Evolutionary conservation across 2,888 invertebrate species (phyloP), one percentile per base, ranked within the genome.

Genomic region (Conops quadrifasciatus): DNA sequence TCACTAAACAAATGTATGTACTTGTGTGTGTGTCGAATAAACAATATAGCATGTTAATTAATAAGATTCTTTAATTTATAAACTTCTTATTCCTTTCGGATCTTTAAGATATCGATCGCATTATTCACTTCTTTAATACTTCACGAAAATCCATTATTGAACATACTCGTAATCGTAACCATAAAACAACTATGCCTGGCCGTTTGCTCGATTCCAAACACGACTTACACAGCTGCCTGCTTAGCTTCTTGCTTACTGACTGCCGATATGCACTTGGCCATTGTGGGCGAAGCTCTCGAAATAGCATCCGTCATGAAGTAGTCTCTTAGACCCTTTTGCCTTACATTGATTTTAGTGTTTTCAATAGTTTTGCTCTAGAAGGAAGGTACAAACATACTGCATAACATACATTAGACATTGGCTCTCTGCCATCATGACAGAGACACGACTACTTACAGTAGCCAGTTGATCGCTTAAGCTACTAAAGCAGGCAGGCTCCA

Each of bases 261-360:
- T 16, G 98, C 97, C 81, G 95, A 93, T 76, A 98, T 92, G 87
- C 98, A 98, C 87, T 97, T 97, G 65, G 98, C 97, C 99, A 99
- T 99, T 65, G 98, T 98, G 74, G 94, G 93, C 4, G 98, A 99
- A 43, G 98, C 96, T 82, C 98, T 90, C 76, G 96, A 96, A 81
- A 99, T 95, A 7, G 94, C 88, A 87, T 99, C 97, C 15, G 99
- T 99, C 97, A 98, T 98, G 84, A 91, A 94, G 86, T 91, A 95
- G 82, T 95, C 94, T 86, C 94, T 92, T 73, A 99, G 88, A 71
- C 90, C 88, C 83, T 92, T 92, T 79, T 93, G 89, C 78, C 91
- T 90, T 2, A 95, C 89, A 79, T 93, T 92, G 70, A 97, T 78
- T 70, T 87, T 87, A 30, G 88, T 88, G 16, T 88, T 88, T 36